Evolutionary conservation across 2,888 invertebrate species (phyloP), one percentile per base, ranked within the genome.

Genomic region (Eupithecia vulgata): DNA sequence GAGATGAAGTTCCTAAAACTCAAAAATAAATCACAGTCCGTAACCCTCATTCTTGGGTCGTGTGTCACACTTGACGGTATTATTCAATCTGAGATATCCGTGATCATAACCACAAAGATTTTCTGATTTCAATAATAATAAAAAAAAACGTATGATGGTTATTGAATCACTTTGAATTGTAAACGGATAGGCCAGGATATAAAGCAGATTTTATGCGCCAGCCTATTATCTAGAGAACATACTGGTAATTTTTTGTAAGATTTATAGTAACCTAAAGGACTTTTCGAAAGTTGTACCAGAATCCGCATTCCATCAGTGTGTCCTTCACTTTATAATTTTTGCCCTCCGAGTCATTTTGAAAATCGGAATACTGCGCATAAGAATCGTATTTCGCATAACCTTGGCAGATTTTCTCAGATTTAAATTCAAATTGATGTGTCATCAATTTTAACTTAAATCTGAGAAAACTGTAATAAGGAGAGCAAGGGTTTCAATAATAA

Each of bases 261-360:
- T 62, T 62, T n/a, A 35, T 8, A 62, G 10, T 0, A 12, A 12
- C n/a, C 12, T 34, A 17, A n/a, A 17, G 34, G 34, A 15, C 10
- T 34, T 35, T 6, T 64, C 1, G 15, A 34, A 64, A 73, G 61
- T 4, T 37, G 42, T 42, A 21, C 61, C 57, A 8, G 37, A 30
- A 57, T 72, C 72, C 69, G 70, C 75, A 72, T 75, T 75, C 75
- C 57, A 65, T n/a, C n/a, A 35, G 21, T 61, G n/a, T 62, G 69
- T 45, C 68, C 69, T 74, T 72, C 74, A 57, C 42, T 62, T 71
- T 42, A 37, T 52, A 40, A 59, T 74, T 67, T 62, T 35, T 35
- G 34, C 17, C 8, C 4, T 34, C 4, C 17, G n/a, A 57, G 25
- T 3, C 12, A 57, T 17, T 34, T 61, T 13, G 6, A 30, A 15